Evolutionary conservation across 2,797 vertebrate species (phyloP), one percentile per base, ranked within the genome.

Genomic region (Agapornis canus): DNA sequence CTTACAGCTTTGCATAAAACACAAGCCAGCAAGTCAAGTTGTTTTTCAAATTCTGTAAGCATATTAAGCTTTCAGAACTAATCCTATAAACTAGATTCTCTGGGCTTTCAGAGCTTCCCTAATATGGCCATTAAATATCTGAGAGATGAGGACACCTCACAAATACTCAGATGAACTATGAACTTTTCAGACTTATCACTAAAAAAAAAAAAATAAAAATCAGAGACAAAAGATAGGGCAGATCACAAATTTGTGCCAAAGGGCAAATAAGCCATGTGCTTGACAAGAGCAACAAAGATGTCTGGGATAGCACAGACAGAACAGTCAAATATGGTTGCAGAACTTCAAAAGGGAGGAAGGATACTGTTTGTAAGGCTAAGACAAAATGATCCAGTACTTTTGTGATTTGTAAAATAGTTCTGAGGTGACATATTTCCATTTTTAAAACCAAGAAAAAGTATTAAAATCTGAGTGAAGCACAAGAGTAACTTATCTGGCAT

Each of bases 61-160:
- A 71, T 8, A 56, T 77, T 89, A 31, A 82, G 92, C 40, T 88
- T 92, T 49, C 47, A 92, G 80, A 89, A 47, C 69, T 76, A 90
- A 79, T 82, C 60, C 80, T 66, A 64, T 63, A 92, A 96, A 90
- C 79, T 56, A 79, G 63, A 82, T 70, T 68, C 26, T 63, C 66
- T 43, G 27, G 40, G 63, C 70, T 94, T 93, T 88, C 87, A 84
- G 70, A 95, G 43, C 40, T 94, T 96, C 37, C 95, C 96, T 94
- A 96, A 97, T 96, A 97, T 86, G 92, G 95, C 76, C 81, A 86
- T 77, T 80, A 92, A 92, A 94, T 88, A 92, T 79, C 89, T 95
- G 59, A 92, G 87, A 84, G 85, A 96, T 96, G 94, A 96, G 87
- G 56, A 90, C 77, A 90, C 82, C 45, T 89, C 94, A 84, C 63